Evolutionary conservation across 2,113 vertebrate genomes (phyloP), one percentile per base, ranked within the genome.

Genomic region (Terrapene triunguis): DNA sequence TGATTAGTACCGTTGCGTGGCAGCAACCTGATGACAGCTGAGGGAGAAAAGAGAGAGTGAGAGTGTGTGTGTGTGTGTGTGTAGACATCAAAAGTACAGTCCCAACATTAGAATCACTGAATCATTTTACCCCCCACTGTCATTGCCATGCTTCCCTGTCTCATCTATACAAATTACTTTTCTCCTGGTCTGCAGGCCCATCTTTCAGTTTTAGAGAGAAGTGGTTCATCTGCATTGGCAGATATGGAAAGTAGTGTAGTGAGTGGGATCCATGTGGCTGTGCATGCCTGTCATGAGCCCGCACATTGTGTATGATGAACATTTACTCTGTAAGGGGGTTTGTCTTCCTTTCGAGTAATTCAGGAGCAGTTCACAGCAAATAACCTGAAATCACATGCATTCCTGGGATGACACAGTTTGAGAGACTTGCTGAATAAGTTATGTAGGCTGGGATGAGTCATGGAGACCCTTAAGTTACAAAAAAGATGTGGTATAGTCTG

Each of bases 191-290:
- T 55, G 82, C 74, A 87, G 82, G 50, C 29, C 29, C 69, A 78
- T 7, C 32, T 6, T 19, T 32, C 9, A 2, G 9, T 47, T 25
- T 80, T 10, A 17, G 12, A 27, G 53, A 59, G 42, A 35, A 4
- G 21, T 4, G 5, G 42, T 17, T 48, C 59, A 89, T 21, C 69
- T 7, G 0, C 5, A 54, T 13, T 55, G 1, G 3, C 17, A 69
- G 86, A 47, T 17, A 25, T 0, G 2, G 0, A 0, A n/a, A 0
- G 1, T 57, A 29, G 51, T 76, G 89, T 8, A 19, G 13, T 1
- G 19, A 5, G 5, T 22, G 47, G 72, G 38, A 22, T 2, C 2
- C 0, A 21, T 7, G 16, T 35, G 32, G 5, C 44, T 86, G 72
- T 35, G 22, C 22, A 42, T 62, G 87, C 38, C 32, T 22, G 42